These are phyloP conservation scores for Harpalus rubripes DNA, from an alignment of 2,888 invertebrate species.

Conservation along the genomic window DNA sequence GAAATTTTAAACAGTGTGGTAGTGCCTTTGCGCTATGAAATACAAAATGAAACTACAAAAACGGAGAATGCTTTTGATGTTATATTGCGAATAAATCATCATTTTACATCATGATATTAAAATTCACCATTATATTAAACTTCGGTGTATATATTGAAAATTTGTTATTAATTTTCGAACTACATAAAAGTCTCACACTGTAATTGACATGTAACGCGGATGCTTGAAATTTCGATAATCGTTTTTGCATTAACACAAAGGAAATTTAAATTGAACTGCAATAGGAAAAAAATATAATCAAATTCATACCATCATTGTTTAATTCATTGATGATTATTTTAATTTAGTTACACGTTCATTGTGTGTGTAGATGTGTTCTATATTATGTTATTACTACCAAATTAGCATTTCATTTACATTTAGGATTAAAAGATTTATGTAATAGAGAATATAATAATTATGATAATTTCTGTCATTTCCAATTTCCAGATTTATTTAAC, in stretches of 20 bases:
- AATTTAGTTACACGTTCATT: no score
- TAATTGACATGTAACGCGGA: constrained; percentile 17
- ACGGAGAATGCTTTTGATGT: constrained; percentile 23
- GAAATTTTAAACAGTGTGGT: not conserved
- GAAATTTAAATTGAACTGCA: constrained; percentile 8
- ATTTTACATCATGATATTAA: constrained; percentile 9
- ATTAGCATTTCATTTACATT: no score
- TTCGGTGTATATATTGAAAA: not conserved
- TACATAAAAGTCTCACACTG: constrained; percentile 8
- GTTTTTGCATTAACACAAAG: constrained; percentile 12
- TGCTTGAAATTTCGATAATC: constrained; percentile 24
- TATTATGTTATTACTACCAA: no score
- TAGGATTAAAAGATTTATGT: no score
- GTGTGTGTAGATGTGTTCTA: no score
- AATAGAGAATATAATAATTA: no score
- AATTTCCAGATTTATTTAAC: no score
- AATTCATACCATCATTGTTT: not conserved
- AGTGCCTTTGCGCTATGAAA: not conserved
- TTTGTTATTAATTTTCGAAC: constrained; percentile 14
- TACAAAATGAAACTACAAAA: not conserved
- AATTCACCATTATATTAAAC: not conserved
- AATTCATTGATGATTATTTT: no score
- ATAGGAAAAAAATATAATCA: not conserved
- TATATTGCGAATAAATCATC: not conserved
- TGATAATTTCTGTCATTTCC: no score